Conservation (phyloP, 2,888 invertebrate species). For the Pammene aurita region DNA sequence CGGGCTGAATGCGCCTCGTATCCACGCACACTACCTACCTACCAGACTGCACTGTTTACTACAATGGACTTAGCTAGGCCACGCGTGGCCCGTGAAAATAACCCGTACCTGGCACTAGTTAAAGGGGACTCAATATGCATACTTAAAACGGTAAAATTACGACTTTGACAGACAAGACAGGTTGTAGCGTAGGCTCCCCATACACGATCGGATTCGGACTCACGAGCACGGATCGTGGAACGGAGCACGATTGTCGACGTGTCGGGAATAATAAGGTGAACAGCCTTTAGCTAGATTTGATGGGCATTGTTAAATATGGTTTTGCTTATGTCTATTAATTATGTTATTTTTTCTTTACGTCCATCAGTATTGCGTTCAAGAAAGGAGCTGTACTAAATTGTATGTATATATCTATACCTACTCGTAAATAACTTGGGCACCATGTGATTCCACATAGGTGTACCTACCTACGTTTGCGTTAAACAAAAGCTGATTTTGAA, state of each 20-base stretch:
- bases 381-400: neutral
- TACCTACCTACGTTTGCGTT: too few relatives aligned
- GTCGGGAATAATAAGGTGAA: constrained; percentile 53
- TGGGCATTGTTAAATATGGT: constrained; percentile 47
- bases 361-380: neutral
- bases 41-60: constrained; percentile 30
- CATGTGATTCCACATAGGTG: too few relatives aligned
- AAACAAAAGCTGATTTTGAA: too few relatives aligned
- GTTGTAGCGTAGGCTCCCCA: constrained; percentile 48
- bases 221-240: constrained; percentile 50
- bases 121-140: constrained; percentile 24
- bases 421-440: too few relatives aligned
- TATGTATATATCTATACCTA: neutral
- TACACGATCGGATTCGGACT: constrained; percentile 48
- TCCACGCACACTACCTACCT: constrained; percentile 40
- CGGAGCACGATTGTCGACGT: constrained; percentile 52
- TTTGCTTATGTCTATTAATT: constrained; percentile 46
- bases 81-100: constrained; percentile 15
- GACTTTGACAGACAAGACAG: constrained; percentile 49
- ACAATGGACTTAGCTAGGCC: constrained; percentile 29
- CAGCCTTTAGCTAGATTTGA: constrained; percentile 51
- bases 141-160: constrained; percentile 31
- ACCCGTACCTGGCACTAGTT: constrained; percentile 22
- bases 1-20: constrained; percentile 41
- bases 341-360: constrained; percentile 9